Base-by-base conservation (phyloP, 2,797 vertebrate genomes). In the Spinus olivaceus region DNA sequence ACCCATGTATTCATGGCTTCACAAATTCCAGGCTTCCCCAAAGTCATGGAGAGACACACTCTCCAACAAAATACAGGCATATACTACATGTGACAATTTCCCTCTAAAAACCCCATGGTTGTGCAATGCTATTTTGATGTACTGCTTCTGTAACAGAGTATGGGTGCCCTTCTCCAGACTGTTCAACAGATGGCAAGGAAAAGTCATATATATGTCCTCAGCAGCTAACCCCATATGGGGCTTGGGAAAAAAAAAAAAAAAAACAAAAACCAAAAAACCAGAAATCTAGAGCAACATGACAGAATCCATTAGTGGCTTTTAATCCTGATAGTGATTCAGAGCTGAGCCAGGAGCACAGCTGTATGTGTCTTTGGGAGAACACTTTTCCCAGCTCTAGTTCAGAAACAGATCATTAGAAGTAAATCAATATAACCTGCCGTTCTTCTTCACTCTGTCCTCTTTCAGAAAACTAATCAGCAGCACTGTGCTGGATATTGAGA, bases 351-450 rank as follows among this genome's bases (percentile, higher is more conserved):
- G 54, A 88, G 63, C 76, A 79, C 72, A 91, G 87, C 69, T 94
- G 84, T 9, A 46, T 83, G 54, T 44, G 89, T 79, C 84, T 95
- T 92, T 0, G 8, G 92, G 94, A 94, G 50, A 91, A 60, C 69
- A 35, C 27, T 90, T 77, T 83, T 39, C 87, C 80, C 87, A 66
- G 50, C 63, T 84, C 81, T 27, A 72, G 79, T 79, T 93, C 91
- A 91, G 76, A 92, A 96, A 88, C 66, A 90, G 93, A 96, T 93
- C 79, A 92, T 92, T 94, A 95, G 70, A 88, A 92, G 85, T 91
- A 92, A 95, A 97, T 96, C 96, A 96, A 94, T 95, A 96, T n/a
- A 94, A 95, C 87, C 91, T 86, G 85, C 47, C 13, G 0, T 84
- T 86, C 59, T 78, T 95, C 76, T 95, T 94, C 72, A 27, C 87